phyloP scores from a whole-genome alignment of 1,140 invertebrate genomes.

The Bemisia tabaci region DNA sequence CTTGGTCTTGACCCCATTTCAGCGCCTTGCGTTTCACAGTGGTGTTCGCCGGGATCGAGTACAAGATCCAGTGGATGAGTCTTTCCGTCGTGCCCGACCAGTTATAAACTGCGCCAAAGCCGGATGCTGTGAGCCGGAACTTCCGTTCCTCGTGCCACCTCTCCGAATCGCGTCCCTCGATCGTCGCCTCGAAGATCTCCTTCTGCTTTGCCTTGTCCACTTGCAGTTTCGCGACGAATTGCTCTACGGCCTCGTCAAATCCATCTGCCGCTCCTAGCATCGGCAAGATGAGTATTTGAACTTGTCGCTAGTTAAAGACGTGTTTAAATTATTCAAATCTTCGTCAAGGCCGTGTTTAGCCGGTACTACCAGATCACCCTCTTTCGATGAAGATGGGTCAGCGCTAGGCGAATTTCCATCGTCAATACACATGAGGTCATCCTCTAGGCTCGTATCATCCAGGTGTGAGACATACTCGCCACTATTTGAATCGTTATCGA shows the following conservation, averaged over 20 bases:
- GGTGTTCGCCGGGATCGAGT: not conserved
- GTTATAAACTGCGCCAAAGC: not conserved
- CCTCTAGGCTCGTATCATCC: too few relatives aligned
- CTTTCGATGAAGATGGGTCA: too few relatives aligned
- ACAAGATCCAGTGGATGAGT: not conserved
- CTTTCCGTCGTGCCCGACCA: not conserved
- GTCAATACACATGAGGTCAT: too few relatives aligned
- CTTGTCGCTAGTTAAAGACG: not conserved
- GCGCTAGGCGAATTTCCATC: too few relatives aligned
- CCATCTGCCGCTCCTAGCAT: not conserved
- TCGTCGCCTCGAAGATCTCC: not conserved
- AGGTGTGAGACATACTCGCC: too few relatives aligned
- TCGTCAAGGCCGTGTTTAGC: too few relatives aligned
- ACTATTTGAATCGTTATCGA: too few relatives aligned
- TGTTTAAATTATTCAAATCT: too few relatives aligned
- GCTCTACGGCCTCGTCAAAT: not conserved
- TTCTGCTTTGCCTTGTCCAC: not conserved
- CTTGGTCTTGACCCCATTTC: not conserved
- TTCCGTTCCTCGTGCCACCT: not conserved
- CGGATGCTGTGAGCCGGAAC: not conserved
- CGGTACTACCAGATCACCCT: too few relatives aligned
- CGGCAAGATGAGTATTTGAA: not conserved
- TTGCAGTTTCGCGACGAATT: not conserved
- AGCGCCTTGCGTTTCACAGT: not conserved
- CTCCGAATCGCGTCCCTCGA: not conserved